phyloP scores from a whole-genome alignment of 2,797 vertebrate genomes.

The Neosalanx taihuensis region DNA sequence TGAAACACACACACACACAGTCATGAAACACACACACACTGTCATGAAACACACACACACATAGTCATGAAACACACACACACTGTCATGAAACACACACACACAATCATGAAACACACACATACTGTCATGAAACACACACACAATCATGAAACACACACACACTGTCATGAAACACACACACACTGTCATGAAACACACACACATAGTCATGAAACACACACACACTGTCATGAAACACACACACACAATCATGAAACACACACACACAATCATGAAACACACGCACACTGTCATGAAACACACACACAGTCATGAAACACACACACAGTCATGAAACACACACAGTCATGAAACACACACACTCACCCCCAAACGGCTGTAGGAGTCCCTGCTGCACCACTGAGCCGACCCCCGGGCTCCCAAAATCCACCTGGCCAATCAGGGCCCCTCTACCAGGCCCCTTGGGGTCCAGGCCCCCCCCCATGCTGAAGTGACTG shows the following conservation, averaged over 20 bases:
- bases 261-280: not conserved
- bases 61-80: constrained; percentile 49
- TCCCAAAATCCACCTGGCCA: constrained; percentile 79
- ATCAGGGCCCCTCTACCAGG: constrained; percentile 73
- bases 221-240: constrained; percentile 51
- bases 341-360: not conserved
- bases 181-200: constrained; percentile 48
- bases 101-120: constrained; percentile 49
- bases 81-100: constrained; percentile 49
- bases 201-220: constrained; percentile 48
- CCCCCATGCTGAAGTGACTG: constrained; percentile 77
- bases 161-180: constrained; percentile 50
- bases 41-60: constrained; percentile 49
- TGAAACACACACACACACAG: constrained; percentile 54
- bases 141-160: constrained; percentile 30
- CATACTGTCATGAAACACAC: constrained; percentile 48
- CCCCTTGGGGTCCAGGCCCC: constrained; percentile 77
- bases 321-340: no score
- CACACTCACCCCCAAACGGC: constrained; percentile 82
- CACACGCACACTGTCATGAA: no score
- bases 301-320: no score
- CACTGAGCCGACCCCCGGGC: constrained; percentile 69
- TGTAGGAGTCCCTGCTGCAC: constrained; percentile 89
- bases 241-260: constrained; percentile 47
- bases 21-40: constrained; percentile 49